phyloP scores from a whole-genome alignment of 2,888 invertebrate genomes.

The Epicampocera succincta region DNA sequence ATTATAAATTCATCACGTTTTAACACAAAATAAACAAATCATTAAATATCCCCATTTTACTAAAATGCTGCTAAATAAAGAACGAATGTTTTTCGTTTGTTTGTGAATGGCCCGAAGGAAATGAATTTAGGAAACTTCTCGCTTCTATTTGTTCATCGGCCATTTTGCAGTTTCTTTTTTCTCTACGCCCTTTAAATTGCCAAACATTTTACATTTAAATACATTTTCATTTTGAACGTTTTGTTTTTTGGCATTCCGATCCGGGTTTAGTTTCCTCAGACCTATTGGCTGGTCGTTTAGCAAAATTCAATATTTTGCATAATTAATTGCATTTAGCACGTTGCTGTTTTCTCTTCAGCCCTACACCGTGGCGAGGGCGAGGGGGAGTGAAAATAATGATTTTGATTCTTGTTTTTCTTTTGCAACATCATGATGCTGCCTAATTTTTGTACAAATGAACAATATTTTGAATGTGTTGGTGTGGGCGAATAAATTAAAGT shows the following conservation, averaged over 20 bases:
- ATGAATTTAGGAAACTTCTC: conserved; percentile 70
- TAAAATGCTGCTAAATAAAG: not conserved
- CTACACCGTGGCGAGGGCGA: conserved; percentile 16
- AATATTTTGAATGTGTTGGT: not conserved
- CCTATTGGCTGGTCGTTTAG: conserved; percentile 73
- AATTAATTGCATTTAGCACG: conserved; percentile 82
- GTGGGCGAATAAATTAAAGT: conserved; percentile 36
- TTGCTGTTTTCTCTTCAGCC: conserved; percentile 74
- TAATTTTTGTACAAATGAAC: conserved; percentile 12
- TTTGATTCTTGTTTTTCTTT: conserved; percentile 11
- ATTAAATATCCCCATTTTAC: conserved; percentile 36
- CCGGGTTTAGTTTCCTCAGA: conserved; percentile 40
- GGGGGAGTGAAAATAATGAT: not conserved
- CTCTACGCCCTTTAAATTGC: not conserved
- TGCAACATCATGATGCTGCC: conserved; percentile 16
- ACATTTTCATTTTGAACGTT: conserved; percentile 41
- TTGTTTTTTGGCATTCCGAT: conserved; percentile 56
- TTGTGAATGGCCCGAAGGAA: conserved; percentile 27
- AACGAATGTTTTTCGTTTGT: not conserved
- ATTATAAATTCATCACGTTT: conserved; percentile 58
- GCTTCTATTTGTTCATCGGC: conserved; percentile 72
- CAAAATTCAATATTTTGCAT: conserved; percentile 81
- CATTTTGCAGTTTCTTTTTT: conserved; percentile 54
- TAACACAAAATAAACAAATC: conserved; percentile 58
- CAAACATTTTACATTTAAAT: conserved; percentile 6